Conservation (phyloP, 1,140 invertebrate genomes). For the Heliconius hermathena region DNA sequence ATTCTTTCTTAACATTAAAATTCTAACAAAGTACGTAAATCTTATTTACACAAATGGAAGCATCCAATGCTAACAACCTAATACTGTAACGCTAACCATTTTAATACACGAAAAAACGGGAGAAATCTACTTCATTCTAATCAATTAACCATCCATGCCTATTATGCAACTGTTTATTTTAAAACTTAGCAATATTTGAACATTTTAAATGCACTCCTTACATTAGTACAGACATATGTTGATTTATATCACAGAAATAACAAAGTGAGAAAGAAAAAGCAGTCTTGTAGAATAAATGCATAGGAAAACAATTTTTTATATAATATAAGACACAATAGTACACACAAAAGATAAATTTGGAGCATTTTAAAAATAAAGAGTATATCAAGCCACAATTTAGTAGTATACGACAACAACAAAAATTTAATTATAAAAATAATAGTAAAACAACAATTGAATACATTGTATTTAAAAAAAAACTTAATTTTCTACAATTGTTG, state of each 20-base stretch:
- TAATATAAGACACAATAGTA: not conserved
- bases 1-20: conserved; percentile 71
- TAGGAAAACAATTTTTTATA: not conserved
- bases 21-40: conserved; percentile 75
- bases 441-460: not conserved
- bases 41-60: conserved; percentile 77
- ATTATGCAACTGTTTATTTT: conserved; percentile 25
- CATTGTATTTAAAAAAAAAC: not conserved
- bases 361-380: not conserved
- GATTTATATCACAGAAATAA: conserved; percentile 46
- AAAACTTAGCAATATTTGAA: conserved; percentile 21
- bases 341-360: not conserved
- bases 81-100: conserved; percentile 68
- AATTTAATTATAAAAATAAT: not conserved
- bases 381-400: not conserved
- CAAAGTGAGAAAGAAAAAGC: conserved; percentile 47
- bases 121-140: conserved; percentile 29
- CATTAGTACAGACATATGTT: conserved; percentile 29
- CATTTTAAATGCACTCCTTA: conserved; percentile 32
- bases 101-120: conserved; percentile 30
- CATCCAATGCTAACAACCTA: conserved; percentile 72
- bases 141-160: conserved; percentile 28
- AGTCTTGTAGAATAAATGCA: conserved; percentile 54
- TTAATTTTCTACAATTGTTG: not conserved
- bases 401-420: not conserved